phyloP scores from a whole-genome alignment of 1,140 invertebrate species.

The Nylanderia fulva region DNA sequence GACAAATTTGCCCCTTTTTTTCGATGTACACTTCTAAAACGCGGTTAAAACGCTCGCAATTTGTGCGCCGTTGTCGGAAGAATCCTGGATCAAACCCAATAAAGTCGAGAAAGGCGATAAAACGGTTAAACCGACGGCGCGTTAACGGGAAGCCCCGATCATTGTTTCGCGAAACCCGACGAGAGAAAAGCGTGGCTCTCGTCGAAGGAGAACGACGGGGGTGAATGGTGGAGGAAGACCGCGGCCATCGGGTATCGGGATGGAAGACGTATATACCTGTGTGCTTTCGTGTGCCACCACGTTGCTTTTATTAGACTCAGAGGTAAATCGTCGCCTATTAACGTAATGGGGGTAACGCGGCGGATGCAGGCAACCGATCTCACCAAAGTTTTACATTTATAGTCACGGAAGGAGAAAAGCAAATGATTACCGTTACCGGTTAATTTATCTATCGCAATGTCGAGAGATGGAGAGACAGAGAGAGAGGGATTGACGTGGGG shows the following conservation, averaged over 20 bases:
- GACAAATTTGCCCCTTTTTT: constrained; percentile 4
- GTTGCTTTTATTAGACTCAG: constrained; percentile 56
- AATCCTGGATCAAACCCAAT: constrained; percentile 32
- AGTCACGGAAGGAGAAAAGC: background rate
- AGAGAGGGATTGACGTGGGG: background rate
- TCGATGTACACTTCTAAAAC: constrained; percentile 14
- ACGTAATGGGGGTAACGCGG: constrained; percentile 49
- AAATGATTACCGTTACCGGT: background rate
- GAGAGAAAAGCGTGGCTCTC: constrained; percentile 37
- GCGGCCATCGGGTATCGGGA: background rate
- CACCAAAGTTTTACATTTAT: constrained; percentile 32
- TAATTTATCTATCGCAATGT: too few species aligned
- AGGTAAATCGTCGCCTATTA: constrained; percentile 69
- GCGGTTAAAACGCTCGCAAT: constrained; percentile 54
- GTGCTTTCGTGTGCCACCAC: constrained; percentile 6
- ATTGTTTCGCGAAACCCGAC: constrained; percentile 57
- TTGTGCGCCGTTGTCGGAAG: background rate
- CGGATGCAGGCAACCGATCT: constrained; percentile 19
- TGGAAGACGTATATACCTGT: constrained; percentile 53
- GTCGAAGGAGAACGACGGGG: constrained; percentile 25
- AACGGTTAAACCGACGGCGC: constrained; percentile 58
- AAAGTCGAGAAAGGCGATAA: constrained; percentile 54
- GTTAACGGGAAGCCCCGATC: constrained; percentile 55
- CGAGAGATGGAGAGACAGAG: background rate
- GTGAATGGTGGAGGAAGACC: too few species aligned